These are phyloP conservation scores for Caenorhabditis brenneri DNA, from an alignment of 1,140 invertebrate genomes.

Conservation along the genomic window DNA sequence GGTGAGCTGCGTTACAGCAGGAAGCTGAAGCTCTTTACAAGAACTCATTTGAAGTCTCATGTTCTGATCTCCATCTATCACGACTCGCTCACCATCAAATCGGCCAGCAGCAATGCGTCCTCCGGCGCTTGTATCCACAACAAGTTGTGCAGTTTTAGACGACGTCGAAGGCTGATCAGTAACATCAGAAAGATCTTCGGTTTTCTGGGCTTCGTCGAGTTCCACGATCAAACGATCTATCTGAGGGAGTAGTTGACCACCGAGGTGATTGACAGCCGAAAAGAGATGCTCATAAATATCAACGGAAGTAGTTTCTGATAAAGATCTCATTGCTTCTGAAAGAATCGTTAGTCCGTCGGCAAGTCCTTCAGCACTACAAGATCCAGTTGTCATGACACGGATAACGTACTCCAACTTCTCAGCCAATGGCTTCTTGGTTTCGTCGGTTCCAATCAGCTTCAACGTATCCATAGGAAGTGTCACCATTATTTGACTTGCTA, in stretches of 20 bases:
- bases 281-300: slow-evolving; percentile 44
- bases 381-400: slow-evolving; percentile 30
- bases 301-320: not conserved
- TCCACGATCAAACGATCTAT: slow-evolving; percentile 10
- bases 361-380: slow-evolving; percentile 41
- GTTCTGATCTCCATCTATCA: slow-evolving; percentile 50
- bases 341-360: slow-evolving; percentile 12
- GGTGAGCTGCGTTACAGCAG: slow-evolving; percentile 36
- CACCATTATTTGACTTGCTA: slow-evolving; percentile 42
- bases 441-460: not conserved
- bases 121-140: not conserved
- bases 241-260: slow-evolving; percentile 35
- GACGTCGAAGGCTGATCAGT: slow-evolving; percentile 4
- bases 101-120: slow-evolving; percentile 4
- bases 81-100: slow-evolving; percentile 40
- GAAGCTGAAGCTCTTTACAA: slow-evolving; percentile 46
- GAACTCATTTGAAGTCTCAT: slow-evolving; percentile 21
- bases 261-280: not conserved
- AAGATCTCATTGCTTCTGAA: slow-evolving; percentile 28
- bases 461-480: slow-evolving; percentile 52
- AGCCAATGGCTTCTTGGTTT: not conserved
- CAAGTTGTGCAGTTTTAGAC: not conserved
- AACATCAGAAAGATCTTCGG: not conserved
- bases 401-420: slow-evolving; percentile 35
- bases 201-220: slow-evolving; percentile 7